Base-by-base conservation (phyloP, 2,113 vertebrate species). In the Megatriorchis doriae region DNA sequence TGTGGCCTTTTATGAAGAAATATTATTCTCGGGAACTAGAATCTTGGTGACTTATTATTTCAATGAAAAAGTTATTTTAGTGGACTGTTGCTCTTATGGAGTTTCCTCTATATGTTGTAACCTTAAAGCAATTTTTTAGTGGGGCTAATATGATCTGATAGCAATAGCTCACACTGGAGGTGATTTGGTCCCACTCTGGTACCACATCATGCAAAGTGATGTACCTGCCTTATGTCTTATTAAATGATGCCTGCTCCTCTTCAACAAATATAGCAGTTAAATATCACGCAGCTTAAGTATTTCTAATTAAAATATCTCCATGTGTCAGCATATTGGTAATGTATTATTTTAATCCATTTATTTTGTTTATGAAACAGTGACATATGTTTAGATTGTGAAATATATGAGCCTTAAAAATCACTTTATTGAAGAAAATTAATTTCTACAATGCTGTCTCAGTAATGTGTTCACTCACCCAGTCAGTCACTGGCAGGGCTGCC, bases 401-500 rank as follows among this genome's bases (percentile, higher is more conserved):
- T 99, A 99, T 99, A 99, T 99, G 99, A 99, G 98, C 98, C 99
- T 99, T 99, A 99, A 99, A 99, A 99, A 99, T 98, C 95, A 98
- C 98, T 99, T 99, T 98, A 99, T 99, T 99, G 98, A 98, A 99
- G 98, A 98, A 98, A 99, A 99, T 99, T 99, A 99, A 99, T 99
- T 99, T 98, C 99, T 99, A 99, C 98, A 99, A 98, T 99, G 98
- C 98, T 96, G 97, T 98, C 97, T 98, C 96, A 92, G 98, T 99
- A 99, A 99, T 98, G 98, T 98, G 99, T 98, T 99, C 99, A 98
- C 97, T 99, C 99, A 99, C 98, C 98, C 98, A 98, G 98, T 97
- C 98, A 98, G 97, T 98, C 98, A 98, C 96, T 97, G 97, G 97
- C 98, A 45, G 95, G 92, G 96, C 99, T 98, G 98, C 99, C 99